Evolutionary conservation across 2,797 vertebrate genomes (phyloP).

Genomic region (Thamnophis elegans): DNA sequence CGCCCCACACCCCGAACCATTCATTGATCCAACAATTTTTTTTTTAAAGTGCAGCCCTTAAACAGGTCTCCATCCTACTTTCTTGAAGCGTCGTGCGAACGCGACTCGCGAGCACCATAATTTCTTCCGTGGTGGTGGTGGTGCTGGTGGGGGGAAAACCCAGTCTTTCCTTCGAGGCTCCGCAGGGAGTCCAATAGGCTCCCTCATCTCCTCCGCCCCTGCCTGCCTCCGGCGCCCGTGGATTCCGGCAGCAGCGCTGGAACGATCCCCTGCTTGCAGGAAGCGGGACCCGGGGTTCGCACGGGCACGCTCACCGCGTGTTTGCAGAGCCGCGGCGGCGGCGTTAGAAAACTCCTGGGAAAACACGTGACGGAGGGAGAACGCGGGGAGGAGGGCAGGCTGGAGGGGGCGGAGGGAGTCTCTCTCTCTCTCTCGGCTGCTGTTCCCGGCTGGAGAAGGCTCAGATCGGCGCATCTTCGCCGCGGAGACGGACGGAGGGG

Average conservation of each 20-base stretch:
- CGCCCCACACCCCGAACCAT: neutral
- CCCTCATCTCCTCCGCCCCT: too few relatives aligned
- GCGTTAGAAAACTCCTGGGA: neutral
- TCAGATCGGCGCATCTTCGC: conserved; percentile 5
- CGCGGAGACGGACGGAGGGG: neutral
- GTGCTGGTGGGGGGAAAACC: too few relatives aligned
- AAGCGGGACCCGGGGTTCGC: neutral
- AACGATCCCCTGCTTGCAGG: neutral
- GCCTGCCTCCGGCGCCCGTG: neutral
- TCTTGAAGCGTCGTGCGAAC: neutral
- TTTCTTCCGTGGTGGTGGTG: neutral
- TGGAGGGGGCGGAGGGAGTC: neutral
- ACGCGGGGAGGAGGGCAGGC: neutral
- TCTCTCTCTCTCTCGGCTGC: neutral
- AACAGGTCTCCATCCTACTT: neutral
- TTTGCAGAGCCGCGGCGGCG: neutral
- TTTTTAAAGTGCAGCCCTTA: neutral
- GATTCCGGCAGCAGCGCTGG: neutral
- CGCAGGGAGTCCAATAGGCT: neutral
- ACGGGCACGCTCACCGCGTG: neutral
- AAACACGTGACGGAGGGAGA: conserved; percentile 1
- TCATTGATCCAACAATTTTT: neutral
- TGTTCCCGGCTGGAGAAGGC: neutral
- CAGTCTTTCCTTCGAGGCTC: neutral
- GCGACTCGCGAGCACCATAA: neutral